Evolutionary conservation across 2,888 invertebrate genomes (phyloP).

Genomic region (Acronicta leporina): DNA sequence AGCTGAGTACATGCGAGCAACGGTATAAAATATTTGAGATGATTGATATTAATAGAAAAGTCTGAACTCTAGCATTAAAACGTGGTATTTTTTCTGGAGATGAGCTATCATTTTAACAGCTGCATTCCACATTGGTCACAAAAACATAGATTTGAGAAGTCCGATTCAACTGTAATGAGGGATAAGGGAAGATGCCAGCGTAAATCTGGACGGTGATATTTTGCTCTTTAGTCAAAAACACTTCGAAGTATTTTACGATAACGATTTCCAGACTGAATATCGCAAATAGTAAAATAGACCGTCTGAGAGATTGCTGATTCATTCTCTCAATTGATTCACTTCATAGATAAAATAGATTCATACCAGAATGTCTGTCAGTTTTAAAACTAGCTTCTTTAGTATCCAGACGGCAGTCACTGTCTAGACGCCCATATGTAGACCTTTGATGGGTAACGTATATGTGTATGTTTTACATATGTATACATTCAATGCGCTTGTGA

Average conservation of each 20-base stretch:
- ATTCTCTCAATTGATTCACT: conserved; percentile 22
- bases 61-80: neutral
- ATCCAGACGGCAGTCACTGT: conserved; percentile 36
- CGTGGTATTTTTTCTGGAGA: neutral
- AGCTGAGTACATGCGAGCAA: conserved; percentile 23
- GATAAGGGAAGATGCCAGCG: too few species aligned
- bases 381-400: conserved; percentile 31
- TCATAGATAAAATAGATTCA: conserved; percentile 23
- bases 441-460: conserved; percentile 36
- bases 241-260: too few species aligned
- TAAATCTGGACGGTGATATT: neutral
- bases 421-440: conserved; percentile 41
- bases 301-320: conserved; percentile 17
- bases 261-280: too few species aligned
- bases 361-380: conserved; percentile 23
- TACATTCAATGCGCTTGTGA: conserved; percentile 35
- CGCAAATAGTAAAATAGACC: neutral
- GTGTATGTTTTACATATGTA: conserved; percentile 30
- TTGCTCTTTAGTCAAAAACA: neutral
- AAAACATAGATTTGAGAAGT: too few species aligned
- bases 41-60: conserved; percentile 21
- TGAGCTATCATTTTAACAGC: neutral
- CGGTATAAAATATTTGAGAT: conserved; percentile 47
- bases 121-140: neutral
- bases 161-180: too few species aligned